Evolutionary conservation across 2,888 invertebrate genomes (phyloP), one percentile per base, ranked within the genome.

Genomic region (Campoletis raptor): DNA sequence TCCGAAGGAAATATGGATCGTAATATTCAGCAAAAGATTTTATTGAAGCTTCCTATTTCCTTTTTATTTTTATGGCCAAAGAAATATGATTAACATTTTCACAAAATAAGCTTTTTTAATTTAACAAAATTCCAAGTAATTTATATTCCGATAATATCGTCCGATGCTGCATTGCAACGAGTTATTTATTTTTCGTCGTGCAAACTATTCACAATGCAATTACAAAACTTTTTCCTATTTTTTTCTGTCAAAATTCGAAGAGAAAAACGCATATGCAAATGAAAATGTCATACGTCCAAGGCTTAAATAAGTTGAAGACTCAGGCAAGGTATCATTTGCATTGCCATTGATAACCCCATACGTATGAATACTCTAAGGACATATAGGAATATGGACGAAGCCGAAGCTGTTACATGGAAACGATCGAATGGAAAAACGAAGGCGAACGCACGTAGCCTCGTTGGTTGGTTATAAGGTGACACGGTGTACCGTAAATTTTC

Each of bases 401-500:
- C 79, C 61, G 12, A 70, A 30, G 40, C 81, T 66, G 82, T 85
- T 81, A 85, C 87, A 45, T 52, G 81, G 86, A 87, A 88, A 87
- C 86, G 88, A 88, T 87, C 83, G 69, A 82, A 57, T 57, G 76
- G 57, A 85, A 81, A 85, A 66, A 77, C 37, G 88, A 87, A 86
- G 66, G 79, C 72, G 78, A 74, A 83, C 81, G 86, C 80, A 80
- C 82, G 40, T 54, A 21, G 77, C 15, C 86, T 81, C 61, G 66
- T 81, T 79, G 86, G 73, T 87, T 80, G 83, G 83, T 66, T 74
- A 57, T 52, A 73, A 86, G 83, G 88, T 87, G 90, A 90, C 91
- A 90, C 90, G 66, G 74, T 82, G 88, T 90, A 85, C 79, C 90
- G 90, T 91, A 91, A 91, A 91, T 91, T 90, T 88, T 86, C 83